Percentiles rank a stretch among this genome's conserved stretches.
phyloP scores from a whole-genome alignment of 2,888 invertebrate species.

The Tiliacea citrago region DNA sequence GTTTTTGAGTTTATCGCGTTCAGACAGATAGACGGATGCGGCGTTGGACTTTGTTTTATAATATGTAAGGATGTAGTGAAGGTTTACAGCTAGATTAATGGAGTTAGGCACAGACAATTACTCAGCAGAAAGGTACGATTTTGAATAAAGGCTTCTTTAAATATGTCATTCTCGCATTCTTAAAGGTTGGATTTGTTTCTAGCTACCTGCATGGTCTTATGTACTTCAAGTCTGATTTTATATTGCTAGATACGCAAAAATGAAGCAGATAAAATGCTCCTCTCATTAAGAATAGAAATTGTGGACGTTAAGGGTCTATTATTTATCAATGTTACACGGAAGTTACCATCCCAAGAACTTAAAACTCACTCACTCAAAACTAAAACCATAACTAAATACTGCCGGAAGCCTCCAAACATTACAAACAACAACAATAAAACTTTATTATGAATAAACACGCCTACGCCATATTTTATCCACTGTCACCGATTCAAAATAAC shows the following conservation, averaged over 20 bases:
- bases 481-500: constrained; percentile 57
- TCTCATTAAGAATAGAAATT: constrained; percentile 5
- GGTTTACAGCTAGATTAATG: background rate
- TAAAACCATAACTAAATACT: constrained; percentile 36
- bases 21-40: too few relatives aligned
- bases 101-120: background rate
- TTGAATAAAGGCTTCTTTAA: too few relatives aligned
- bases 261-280: background rate
- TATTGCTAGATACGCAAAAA: background rate
- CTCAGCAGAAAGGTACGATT: background rate
- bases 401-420: constrained; percentile 51
- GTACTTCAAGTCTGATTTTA: background rate
- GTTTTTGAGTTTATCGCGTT: too few relatives aligned
- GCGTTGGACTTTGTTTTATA: too few relatives aligned
- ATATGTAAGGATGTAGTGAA: too few relatives aligned
- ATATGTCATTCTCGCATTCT: background rate
- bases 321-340: constrained; percentile 20
- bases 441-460: constrained; percentile 59
- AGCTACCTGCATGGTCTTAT: too few relatives aligned
- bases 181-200: background rate
- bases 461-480: constrained; percentile 53
- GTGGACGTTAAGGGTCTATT: background rate
- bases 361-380: constrained; percentile 40
- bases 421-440: constrained; percentile 52
- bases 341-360: constrained; percentile 12